Evolutionary conservation across 2,113 vertebrate genomes (phyloP).

Genomic region (Osmerus eperlanus): DNA sequence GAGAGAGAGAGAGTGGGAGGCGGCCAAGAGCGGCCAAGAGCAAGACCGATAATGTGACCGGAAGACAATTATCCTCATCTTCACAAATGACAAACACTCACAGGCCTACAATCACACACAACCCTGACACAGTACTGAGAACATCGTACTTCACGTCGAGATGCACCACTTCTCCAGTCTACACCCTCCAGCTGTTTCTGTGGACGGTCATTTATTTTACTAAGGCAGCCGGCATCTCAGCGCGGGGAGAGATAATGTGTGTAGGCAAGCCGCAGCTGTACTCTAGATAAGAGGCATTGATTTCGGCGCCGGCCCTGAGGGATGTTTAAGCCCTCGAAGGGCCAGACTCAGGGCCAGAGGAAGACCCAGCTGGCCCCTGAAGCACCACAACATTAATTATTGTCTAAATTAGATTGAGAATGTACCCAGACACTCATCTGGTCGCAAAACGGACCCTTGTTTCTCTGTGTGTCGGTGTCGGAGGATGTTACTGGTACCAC

Average conservation of each 20-base stretch:
- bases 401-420: slow-evolving; percentile 49
- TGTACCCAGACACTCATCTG: slow-evolving; percentile 38
- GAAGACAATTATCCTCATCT: too few relatives aligned
- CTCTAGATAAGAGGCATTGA: slow-evolving; percentile 55
- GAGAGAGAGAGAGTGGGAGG: background rate
- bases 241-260: slow-evolving; percentile 43
- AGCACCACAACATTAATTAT: slow-evolving; percentile 53
- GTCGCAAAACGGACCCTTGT: slow-evolving; percentile 16
- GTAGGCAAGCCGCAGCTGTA: slow-evolving; percentile 56
- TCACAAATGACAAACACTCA: too few relatives aligned
- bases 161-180: slow-evolving; percentile 22
- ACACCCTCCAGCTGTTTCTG: slow-evolving; percentile 43
- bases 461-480: slow-evolving; percentile 5
- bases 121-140: background rate
- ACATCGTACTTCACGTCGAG: slow-evolving; percentile 21
- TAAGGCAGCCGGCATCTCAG: slow-evolving; percentile 29
- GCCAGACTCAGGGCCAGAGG: slow-evolving; percentile 13
- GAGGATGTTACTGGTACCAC: background rate
- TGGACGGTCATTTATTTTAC: slow-evolving; percentile 51
- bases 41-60: background rate
- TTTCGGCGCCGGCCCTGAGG: slow-evolving; percentile 50
- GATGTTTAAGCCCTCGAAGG: slow-evolving; percentile 53
- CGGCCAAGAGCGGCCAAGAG: background rate
- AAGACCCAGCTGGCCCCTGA: slow-evolving; percentile 54
- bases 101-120: background rate